These are phyloP conservation scores for Polyploca ridens DNA, from an alignment of 2,888 invertebrate genomes.

Conservation along the genomic window DNA sequence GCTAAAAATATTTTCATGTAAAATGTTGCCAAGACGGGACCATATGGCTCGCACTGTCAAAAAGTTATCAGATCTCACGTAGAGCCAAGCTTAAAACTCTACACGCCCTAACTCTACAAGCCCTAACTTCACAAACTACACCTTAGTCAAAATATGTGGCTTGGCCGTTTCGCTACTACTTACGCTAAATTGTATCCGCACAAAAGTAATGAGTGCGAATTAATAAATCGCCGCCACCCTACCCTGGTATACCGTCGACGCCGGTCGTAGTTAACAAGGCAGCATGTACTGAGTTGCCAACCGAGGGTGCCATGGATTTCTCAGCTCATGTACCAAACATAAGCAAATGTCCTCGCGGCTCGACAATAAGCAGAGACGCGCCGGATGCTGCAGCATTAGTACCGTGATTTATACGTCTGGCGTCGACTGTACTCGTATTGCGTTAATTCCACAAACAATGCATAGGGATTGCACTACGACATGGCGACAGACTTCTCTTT, in stretches of 20 bases:
- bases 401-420: constrained; percentile 82
- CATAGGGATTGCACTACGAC: constrained; percentile 51
- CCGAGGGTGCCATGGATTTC: constrained; percentile 23
- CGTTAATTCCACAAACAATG: constrained; percentile 74
- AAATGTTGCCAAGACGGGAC: too few relatives aligned
- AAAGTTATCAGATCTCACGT: too few relatives aligned
- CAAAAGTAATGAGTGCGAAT: constrained; percentile 65
- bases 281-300: background rate
- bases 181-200: constrained; percentile 36
- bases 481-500: constrained; percentile 43
- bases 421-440: constrained; percentile 59
- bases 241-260: constrained; percentile 56
- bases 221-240: constrained; percentile 72
- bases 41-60: too few relatives aligned
- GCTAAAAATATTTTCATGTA: too few relatives aligned
- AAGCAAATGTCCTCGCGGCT: constrained; percentile 58
- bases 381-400: constrained; percentile 80
- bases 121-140: too few relatives aligned
- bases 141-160: too few relatives aligned
- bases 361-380: constrained; percentile 67
- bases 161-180: too few relatives aligned
- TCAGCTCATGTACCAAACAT: constrained; percentile 41
- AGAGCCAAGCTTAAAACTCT: too few relatives aligned
- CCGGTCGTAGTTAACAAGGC: constrained; percentile 19
- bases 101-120: too few relatives aligned